Conservation (phyloP, 2,113 vertebrate genomes). For the Tyto alba region DNA sequence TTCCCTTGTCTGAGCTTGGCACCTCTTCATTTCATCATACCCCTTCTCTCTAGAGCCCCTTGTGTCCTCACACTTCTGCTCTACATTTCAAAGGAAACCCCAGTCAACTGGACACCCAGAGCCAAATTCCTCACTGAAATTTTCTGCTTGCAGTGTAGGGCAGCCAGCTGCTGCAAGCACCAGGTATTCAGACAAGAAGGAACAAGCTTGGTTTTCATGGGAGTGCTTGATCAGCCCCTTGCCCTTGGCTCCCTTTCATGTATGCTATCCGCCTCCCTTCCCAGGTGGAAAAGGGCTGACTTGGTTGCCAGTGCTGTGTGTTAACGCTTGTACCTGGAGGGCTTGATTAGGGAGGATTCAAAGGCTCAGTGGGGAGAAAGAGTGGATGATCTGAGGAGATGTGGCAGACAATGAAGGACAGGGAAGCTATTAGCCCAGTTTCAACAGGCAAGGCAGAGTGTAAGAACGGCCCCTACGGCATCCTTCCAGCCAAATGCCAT, state of each 20-base stretch:
- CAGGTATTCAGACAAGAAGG: slow-evolving; percentile 13
- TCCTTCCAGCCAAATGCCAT: neutral
- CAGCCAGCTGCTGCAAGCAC: neutral
- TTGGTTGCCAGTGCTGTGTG: neutral
- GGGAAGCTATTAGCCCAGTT: neutral
- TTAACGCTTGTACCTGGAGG: rapidly evolving
- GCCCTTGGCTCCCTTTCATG: neutral
- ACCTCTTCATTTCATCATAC: neutral
- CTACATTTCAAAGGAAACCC: neutral
- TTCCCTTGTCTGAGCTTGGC: neutral
- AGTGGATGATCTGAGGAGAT: neutral
- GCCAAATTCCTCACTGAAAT: slow-evolving; percentile 3
- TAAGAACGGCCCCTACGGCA: neutral
- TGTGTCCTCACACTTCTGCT: neutral
- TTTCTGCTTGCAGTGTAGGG: neutral
- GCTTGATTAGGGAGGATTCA: neutral
- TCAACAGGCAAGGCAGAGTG: neutral
- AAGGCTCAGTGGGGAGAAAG: neutral
- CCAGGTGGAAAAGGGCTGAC: neutral
- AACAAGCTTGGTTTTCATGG: slow-evolving; percentile 7
- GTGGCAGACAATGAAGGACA: neutral
- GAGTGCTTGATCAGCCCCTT: slow-evolving; percentile 4
- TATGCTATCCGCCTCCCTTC: neutral
- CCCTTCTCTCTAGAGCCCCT: neutral
- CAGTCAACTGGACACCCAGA: neutral